Evolutionary conservation across 2,113 vertebrate species (phyloP), one percentile per base, ranked within the genome.

Genomic region (Alectura lathami): DNA sequence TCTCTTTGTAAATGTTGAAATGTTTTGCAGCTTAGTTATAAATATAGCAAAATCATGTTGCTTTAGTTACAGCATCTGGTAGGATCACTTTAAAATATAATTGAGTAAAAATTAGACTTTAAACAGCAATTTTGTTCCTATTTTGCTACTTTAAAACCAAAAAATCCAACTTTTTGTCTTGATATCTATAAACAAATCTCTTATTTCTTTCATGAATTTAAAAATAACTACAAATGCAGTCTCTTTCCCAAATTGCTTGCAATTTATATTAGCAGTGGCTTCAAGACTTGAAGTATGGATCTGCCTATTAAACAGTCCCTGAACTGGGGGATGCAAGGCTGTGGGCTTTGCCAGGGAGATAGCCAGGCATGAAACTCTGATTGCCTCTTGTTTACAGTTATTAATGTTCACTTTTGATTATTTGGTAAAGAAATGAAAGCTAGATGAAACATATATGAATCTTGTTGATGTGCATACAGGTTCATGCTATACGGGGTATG

Each of bases 21-120:
- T 96, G 66, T 94, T 94, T 86, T 88, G 48, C 62, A 84, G 90
- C 72, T 86, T 73, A 81, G 83, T 73, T 94, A 94, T 86, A 95
- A 96, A 94, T 94, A 95, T 66, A 96, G 73, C 43, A 90, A 93
- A 95, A 91, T 90, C 90, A 73, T 56, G 64, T 93, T 0, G 1
- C 68, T 90, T 94, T 78, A 75, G 64, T 91, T 95, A 79, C 88
- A 96, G 83, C 94, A 96, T 94, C 94, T 96, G 94, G 88, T 95
- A 86, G 34, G 56, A 94, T 82, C 57, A 29, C 66, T 96, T 88
- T 92, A 93, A 95, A 88, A 91, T 73, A 91, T 90, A 94, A 90
- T 94, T 83, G 69, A 82, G 91, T 84, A 95, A 95, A 93, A 95
- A 94, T 93, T 94, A 88, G 60, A 91, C 90, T 88, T 96, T 94